Base-by-base conservation (phyloP, 2,113 vertebrate genomes). In the Macaca fascicularis region DNA sequence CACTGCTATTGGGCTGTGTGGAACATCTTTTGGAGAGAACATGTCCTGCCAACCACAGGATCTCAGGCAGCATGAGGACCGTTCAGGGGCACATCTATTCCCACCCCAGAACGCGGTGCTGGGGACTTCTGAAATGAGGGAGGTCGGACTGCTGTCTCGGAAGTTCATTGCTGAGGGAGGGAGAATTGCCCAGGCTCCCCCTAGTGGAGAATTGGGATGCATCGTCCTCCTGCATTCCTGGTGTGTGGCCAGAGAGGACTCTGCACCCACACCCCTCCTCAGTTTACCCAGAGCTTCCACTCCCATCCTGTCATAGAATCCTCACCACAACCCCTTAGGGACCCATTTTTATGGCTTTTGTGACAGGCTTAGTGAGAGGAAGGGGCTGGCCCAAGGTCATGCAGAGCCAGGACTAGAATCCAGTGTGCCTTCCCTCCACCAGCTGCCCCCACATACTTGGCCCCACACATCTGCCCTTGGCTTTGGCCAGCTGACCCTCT, bases 101-200 rank as follows among this genome's bases (percentile, higher is more conserved):
- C 32, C 13, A 61, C 30, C 43, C 79, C 23, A 74, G 30, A 8
- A 55, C 2, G 76, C 52, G 0, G 0, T 1, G 3, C 57, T 14
- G 8, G 40, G 40, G 76, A n/a, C 35, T 32, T 55, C 10, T 12
- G 19, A 81, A 79, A 6, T 64, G 50, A 43, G 55, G 1, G 6
- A 87, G 52, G 3, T 35, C 8, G 23, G 11, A 5, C 20, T 3
- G 48, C 61, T 7, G 67, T 67, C 64, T 61, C 23, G 55, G 7
- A 20, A 55, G 67, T 38, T 64, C 52, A 16, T 70, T 69, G 88
- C 90, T 57, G 76, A 50, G 74, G 19, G 0, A 38, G 95, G 80
- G 82, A 78, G 74, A 86, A 25, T 88, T 81, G 64, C 59, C 94
- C 40, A 85, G 40, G 89, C 83, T 79, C 97, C 97, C 97, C 92